Percentiles rank a stretch among this genome's conserved stretches.
These are phyloP conservation scores for Gymnothorax reevesii DNA, from an alignment of 2,797 vertebrate genomes.

Conservation along the genomic window DNA sequence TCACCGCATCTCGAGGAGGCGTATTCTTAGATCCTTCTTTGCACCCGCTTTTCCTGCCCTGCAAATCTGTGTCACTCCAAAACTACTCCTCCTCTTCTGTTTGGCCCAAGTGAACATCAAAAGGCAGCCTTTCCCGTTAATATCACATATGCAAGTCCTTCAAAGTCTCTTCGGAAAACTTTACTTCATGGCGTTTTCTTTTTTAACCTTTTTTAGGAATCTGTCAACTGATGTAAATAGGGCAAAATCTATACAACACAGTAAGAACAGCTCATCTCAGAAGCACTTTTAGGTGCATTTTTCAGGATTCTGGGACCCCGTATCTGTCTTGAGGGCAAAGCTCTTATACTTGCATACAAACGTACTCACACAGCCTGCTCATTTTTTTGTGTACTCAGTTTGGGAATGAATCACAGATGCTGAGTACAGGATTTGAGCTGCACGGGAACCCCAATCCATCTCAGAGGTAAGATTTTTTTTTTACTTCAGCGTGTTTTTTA, in stretches of 20 bases:
- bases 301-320: not conserved
- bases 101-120: conserved; percentile 28
- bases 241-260: not conserved
- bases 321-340: not conserved
- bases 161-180: not conserved
- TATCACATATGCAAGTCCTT: not conserved
- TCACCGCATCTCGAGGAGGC: conserved; percentile 55
- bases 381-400: conserved; percentile 28
- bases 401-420: conserved; percentile 48
- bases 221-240: not conserved
- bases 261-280: not conserved
- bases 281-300: not conserved
- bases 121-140: not conserved
- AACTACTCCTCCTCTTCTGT: conserved; percentile 40
- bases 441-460: not conserved
- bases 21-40: conserved; percentile 25
- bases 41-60: conserved; percentile 38
- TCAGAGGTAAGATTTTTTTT: not conserved
- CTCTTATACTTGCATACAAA: too few relatives aligned
- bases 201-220: not conserved
- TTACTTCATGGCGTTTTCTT: not conserved
- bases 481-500: not conserved
- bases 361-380: not conserved
- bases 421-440: conserved; percentile 41
- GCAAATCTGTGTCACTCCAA: conserved; percentile 17